Evolutionary conservation across 2,113 vertebrate species (phyloP).

Genomic region (Dendropsophus ebraccatus): DNA sequence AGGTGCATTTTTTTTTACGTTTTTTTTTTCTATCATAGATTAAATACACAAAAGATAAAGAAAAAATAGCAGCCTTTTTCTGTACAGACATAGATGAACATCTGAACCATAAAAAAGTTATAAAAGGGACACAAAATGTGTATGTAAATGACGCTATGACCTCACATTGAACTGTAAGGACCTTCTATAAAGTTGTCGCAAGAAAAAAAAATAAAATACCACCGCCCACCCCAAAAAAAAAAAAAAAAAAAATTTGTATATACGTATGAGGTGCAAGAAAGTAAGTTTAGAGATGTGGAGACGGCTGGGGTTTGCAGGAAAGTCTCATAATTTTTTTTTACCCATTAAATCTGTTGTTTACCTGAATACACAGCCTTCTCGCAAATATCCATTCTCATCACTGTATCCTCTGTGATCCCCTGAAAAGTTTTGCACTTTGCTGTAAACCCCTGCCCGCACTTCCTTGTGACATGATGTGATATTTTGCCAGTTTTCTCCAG

Average conservation of each 20-base stretch:
- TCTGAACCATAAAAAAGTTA: conserved; percentile 97
- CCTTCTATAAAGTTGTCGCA: conserved; percentile 82
- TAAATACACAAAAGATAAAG: conserved; percentile 93
- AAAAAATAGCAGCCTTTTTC: conserved; percentile 96
- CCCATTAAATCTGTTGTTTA: neutral
- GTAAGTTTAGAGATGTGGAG: conserved; percentile 39
- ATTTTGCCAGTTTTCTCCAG: conserved; percentile 70
- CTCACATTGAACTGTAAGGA: conserved; percentile 93
- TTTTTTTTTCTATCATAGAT: conserved; percentile 78
- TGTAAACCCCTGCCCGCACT: conserved; percentile 64
- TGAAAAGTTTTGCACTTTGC: conserved; percentile 65
- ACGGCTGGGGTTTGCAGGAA: conserved; percentile 24
- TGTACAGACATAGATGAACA: conserved; percentile 98
- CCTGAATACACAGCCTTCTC: neutral
- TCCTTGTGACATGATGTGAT: conserved; percentile 13
- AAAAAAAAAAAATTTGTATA: conserved; percentile 17
- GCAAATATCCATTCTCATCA: neutral
- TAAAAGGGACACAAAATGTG: conserved; percentile 94
- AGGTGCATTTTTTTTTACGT: conserved; percentile 77
- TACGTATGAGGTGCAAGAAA: conserved; percentile 36
- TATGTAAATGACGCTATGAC: conserved; percentile 88
- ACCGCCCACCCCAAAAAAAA: neutral
- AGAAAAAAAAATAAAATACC: conserved; percentile 74
- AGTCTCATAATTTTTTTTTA: conserved; percentile 10
- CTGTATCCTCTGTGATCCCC: conserved; percentile 1